Percentiles rank a stretch among this genome's conserved stretches.
Evolutionary conservation across 2,113 vertebrate genomes (phyloP).

Genomic region (Reinhardtius hippoglossoides): DNA sequence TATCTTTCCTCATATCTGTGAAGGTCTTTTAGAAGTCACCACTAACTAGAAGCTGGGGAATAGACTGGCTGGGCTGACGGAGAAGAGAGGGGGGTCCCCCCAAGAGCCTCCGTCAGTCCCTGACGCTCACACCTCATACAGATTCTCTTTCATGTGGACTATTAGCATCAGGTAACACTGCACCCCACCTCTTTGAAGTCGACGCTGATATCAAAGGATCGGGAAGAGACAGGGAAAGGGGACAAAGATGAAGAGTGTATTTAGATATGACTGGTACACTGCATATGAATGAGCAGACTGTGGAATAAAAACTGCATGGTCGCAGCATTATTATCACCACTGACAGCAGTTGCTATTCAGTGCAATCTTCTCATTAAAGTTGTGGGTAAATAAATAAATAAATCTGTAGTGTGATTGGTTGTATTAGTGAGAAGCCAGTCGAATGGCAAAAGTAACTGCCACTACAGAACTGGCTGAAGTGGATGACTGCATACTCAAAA

Average conservation of each 20-base stretch:
- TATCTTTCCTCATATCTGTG: conserved; percentile 43
- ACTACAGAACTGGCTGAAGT: neutral
- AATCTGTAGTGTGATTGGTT: neutral
- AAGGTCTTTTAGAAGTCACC: conserved; percentile 80
- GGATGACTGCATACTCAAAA: neutral
- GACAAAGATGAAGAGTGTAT: conserved; percentile 36
- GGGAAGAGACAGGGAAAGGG: conserved; percentile 36
- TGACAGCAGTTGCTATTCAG: neutral
- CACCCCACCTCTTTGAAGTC: conserved; percentile 75
- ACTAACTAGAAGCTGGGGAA: conserved; percentile 79
- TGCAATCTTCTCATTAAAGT: conserved; percentile 7
- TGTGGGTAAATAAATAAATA: neutral
- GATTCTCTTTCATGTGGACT: conserved; percentile 81
- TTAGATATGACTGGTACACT: conserved; percentile 40
- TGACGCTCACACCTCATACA: conserved; percentile 69
- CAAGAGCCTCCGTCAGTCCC: conserved; percentile 67
- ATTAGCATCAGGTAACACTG: conserved; percentile 78
- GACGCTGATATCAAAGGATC: conserved; percentile 65
- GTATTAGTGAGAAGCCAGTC: neutral
- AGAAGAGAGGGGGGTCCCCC: conserved; percentile 50
- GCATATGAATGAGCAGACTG: conserved; percentile 45
- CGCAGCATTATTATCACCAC: neutral
- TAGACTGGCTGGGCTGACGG: conserved; percentile 69
- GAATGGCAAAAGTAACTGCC: neutral
- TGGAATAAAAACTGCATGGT: conserved; percentile 6